Percentiles rank a stretch among this genome's conserved stretches.
These are phyloP conservation scores for Macrobrachium rosenbergii DNA, from an alignment of 1,140 invertebrate species.

Conservation along the genomic window DNA sequence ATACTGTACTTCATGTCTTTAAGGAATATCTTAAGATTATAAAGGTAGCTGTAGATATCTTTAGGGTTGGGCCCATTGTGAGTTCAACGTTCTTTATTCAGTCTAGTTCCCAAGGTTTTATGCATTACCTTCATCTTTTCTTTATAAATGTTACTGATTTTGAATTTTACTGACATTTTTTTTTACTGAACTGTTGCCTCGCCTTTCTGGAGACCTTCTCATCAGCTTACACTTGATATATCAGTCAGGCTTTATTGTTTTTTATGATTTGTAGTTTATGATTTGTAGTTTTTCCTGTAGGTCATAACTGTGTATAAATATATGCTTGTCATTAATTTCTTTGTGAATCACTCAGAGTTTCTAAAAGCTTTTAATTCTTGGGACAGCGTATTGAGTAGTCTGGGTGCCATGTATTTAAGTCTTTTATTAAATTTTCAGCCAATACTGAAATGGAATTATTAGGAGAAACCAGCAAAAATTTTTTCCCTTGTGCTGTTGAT, in stretches of 20 bases:
- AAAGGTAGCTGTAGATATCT: background rate
- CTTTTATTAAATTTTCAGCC: background rate
- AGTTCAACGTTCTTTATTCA: background rate
- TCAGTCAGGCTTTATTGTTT: too few relatives aligned
- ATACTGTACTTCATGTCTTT: slow-evolving; percentile 38
- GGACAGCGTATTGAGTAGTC: background rate
- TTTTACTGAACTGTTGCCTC: too few relatives aligned
- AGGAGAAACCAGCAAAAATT: background rate
- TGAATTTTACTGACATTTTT: background rate
- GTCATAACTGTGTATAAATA: too few relatives aligned
- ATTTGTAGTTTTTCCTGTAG: too few relatives aligned
- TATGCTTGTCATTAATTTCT: too few relatives aligned
- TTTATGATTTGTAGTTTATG: too few relatives aligned
- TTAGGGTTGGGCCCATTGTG: background rate
- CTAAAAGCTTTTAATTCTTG: too few relatives aligned
- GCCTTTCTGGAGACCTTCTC: too few relatives aligned
- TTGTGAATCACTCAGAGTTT: too few relatives aligned
- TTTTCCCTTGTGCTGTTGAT: background rate
- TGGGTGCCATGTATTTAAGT: background rate
- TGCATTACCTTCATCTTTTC: too few relatives aligned
- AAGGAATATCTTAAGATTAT: background rate
- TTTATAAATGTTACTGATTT: background rate
- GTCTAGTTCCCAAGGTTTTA: too few relatives aligned
- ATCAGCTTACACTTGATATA: too few relatives aligned
- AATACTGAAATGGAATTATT: background rate